Evolutionary conservation across 2,888 invertebrate genomes (phyloP), one percentile per base, ranked within the genome.

Genomic region (Eristalis tenax): DNA sequence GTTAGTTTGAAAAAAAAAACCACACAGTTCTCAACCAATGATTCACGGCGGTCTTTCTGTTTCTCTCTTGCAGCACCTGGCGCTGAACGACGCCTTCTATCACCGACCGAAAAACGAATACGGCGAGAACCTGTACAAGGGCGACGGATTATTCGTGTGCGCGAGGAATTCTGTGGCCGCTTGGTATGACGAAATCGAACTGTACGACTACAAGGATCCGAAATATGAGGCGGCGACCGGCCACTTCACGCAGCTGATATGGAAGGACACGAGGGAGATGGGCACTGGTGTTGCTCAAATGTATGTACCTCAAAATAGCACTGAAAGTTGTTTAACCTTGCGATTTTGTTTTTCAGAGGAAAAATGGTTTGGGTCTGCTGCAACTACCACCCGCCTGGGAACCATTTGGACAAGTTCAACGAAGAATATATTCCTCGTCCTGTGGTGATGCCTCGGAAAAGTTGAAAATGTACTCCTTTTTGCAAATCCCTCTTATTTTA

Each of bases 171-270:
- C 97, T 0, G 97, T 97, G 0, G 95, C 96, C 50, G 95, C 95
- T 90, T 98, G 98, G 98, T 97, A 96, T 89, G 94, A 94, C 69
- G 97, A 97, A 92, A 95, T 97, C 43, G 94, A 94, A 80, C 93
- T 95, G 75, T 96, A 96, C 90, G 93, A 94, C 61, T 97, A 96
- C 90, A 94, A 94, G 11, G 94, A 91, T 84, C 90, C 91, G 0
- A 95, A 95, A 83, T 96, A 96, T 1, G 94, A 94, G 6, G 94
- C 94, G 84, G 94, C 94, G 83, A 95, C 96, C 89, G 97, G 97
- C 15, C 97, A 98, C 91, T 97, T 98, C 91, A 96, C 97, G 0
- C 98, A 98, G 93, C 95, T 98, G 5, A 94, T 97, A 32, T 97
- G 97, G 97, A 95, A 95, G 90, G 95, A 95, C 65, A 96, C 95